Evolutionary conservation across 2,797 vertebrate genomes (phyloP), one percentile per base, ranked within the genome.

Genomic region (Gallirallus australis): DNA sequence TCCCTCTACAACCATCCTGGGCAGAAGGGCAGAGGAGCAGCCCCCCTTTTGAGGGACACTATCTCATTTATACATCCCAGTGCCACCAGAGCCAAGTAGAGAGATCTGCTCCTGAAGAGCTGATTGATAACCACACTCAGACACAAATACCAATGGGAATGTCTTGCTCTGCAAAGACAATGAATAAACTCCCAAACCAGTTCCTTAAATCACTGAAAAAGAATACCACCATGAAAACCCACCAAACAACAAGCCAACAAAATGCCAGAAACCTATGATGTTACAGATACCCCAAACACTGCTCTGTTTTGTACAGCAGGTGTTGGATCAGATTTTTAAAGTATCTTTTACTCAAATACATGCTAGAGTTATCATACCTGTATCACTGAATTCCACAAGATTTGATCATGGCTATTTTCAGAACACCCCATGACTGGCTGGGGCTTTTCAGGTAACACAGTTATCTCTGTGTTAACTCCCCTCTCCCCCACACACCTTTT

Each of bases 21-120:
- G 33, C n/a, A 31, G 3, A 25, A 14, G 66, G 48, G 40, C 54
- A 39, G 23, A 11, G 52, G 20, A 27, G 65, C 73, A 76, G 50
- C 20, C 18, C 33, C 57, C 35, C 8, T 5, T 27, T 1, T 8
- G 18, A 11, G 35, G 52, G 61, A 20, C 61, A 33, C 11, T 11
- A 8, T 0, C 76, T 12, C 57, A 12, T 20, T 14, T 9, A 4
- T 16, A 40, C 4, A 0, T 1, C 54, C 68, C 47, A 20, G 13
- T 5, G 39, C 60, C 42, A 37, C 10, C 64, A 4, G 11, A 31
- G 13, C 30, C 0, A 2, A 13, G 17, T 0, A 8, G 0, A 28
- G 37, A 78, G 11, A 50, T 1, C 50, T 50, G 47, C 63, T 52
- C 64, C 68, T 7, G 9, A 21, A 5, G 16, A 60, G 35, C 48